Base-by-base conservation (phyloP, 1,140 invertebrate species). In the Drosophila sp. region DNA sequence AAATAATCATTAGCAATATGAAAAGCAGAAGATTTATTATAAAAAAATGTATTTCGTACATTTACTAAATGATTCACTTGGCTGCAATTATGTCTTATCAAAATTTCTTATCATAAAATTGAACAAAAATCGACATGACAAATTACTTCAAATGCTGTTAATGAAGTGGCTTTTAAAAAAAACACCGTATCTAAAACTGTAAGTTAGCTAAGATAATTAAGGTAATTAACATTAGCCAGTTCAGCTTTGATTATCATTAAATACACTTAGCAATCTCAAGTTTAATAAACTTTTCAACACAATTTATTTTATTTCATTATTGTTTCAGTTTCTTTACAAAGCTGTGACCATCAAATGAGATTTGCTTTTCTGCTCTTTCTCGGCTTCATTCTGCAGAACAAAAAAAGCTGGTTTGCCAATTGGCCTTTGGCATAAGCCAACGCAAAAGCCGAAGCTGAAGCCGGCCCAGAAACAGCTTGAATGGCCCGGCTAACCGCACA, bases 221-320 rank as follows among this genome's bases (percentile, higher is more conserved):
- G 14, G 6, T 53, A 32, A 58, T 41, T 34, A 54, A 54, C 57
- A 58, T 18, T 36, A 43, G 9, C 16, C 34, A 57, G n/a, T 81
- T 74, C 61, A n/a, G 50, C 58, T 66, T 36, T 70, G 70, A 74
- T 73, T 74, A n/a, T 70, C 69, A 81, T 82, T 74, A 65, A 63
- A 63, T 63, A 59, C 66, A 59, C 66, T 66, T 46, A 62, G 9
- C 13, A 11, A 16, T 40, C 36, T n/a, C 32, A 13, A 56, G 41
- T 72, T 80, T 59, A 67, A 50, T 36, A 63, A 67, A 67, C 38
- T 53, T 36, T 8, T 27, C 27, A 4, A 61, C 34, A 53, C 21
- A 50, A 57, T 29, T 27, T 9, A 8, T 11, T 25, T 62, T 27
- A 43, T n/a, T 43, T 36, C 9, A 34, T 58, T 40, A 29, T 59